Base-by-base conservation (phyloP, 2,113 vertebrate species). In the Scophthalmus maximus region DNA sequence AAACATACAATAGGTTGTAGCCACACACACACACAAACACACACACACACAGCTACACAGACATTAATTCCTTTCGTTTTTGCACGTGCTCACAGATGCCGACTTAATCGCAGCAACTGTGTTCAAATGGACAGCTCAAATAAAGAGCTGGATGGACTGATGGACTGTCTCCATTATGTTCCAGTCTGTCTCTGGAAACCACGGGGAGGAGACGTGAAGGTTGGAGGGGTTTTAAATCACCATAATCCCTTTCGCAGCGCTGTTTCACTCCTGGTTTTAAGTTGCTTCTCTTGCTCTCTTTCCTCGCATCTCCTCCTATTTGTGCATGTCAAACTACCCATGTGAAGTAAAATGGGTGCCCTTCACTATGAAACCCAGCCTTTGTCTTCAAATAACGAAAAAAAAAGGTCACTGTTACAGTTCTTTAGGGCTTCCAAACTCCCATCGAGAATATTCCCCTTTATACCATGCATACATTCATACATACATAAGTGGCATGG, bases 161-260 rank as follows among this genome's bases (percentile, higher is more conserved):
- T 73, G 61, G 77, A 89, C 84, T 68, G 76, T 83, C 85, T 90
- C 87, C 86, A 87, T 89, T 87, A 84, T 5, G 36, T 68, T 81
- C 46, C 76, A 76, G 74, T 78, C 66, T 1, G 61, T 56, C 68
- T 60, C 29, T 57, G 56, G 71, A 86, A 81, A 80, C 73, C 70
- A 64, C 42, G 30, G 73, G 81, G 88, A 81, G 68, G 73, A 78
- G 70, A 72, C 38, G n/a, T 47, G 69, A 58, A 60, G 68, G 73
- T 51, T 53, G 65, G 57, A 73, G 61, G 51, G 71, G 57, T 81
- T 83, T 84, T 83, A 88, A 88, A 91, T 90, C 86, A 86, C 73
- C 73, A 77, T 88, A 89, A 90, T 85, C 81, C 74, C 69, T 44
- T 83, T 53, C 62, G n/a, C 83, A 32, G 63, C 44, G 71, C 68